Evolutionary conservation across 1,140 invertebrate genomes (phyloP), one percentile per base, ranked within the genome.

Genomic region (Gonatopus flavifemur): DNA sequence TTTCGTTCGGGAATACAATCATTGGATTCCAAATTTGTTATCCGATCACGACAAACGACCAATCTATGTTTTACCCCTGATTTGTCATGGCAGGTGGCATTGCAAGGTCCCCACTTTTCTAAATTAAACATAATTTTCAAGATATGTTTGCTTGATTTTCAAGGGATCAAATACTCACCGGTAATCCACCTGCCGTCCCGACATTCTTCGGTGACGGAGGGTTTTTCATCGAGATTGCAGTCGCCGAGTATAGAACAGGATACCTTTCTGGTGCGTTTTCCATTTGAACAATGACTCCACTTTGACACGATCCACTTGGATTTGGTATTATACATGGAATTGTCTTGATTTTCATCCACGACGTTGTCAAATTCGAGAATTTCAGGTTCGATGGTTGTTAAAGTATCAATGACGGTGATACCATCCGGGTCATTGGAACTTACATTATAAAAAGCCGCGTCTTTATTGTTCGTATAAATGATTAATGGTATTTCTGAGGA

Each of bases 331-430:
- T 71, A 71, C 41, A 66, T 59, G 0, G 70, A 70, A 41, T 62
- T 69, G 28, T 64, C 60, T 2, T 62, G 53, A 38, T 70, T 69
- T 9, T 66, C 66, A 21, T 72, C 70, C 5, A 74, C 59, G 3
- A 74, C 64, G 22, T 74, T 74, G 37, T 74, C 70, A 24, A 74
- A 74, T 20, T 72, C 68, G 15, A 74, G 63, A 4, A 74, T 74
- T 13, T 73, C 70, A 0, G 70, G 67, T 25, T 70, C 65, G 4
- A 67, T 65, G 10, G 67, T 67, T 1, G 60, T 55, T 8, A 62
- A 49, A 3, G 54, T 36, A 16, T 67, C 61, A n/a, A 62, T 50
- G 12, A 62, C 58, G 13, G 67, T 64, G 12, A 58, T 58, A 8
- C 54, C 60, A 10, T 60, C 52, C n/a, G 59, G 57, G 13, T 70